Evolutionary conservation across 2,113 vertebrate species (phyloP).

Genomic region (Eudyptes chrysolophus): DNA sequence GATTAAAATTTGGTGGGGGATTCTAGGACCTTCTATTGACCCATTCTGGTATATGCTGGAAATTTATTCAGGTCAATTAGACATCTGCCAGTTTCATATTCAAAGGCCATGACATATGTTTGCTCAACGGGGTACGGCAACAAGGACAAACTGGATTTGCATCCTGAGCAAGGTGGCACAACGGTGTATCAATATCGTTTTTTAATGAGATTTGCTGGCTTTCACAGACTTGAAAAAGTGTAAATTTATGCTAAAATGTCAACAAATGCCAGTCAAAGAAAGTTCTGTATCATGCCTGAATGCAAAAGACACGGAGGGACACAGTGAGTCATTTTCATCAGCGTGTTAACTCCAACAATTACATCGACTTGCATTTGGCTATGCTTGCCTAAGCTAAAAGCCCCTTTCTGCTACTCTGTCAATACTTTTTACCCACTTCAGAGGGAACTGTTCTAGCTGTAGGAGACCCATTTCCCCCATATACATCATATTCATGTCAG

Average conservation of each 20-base stretch:
- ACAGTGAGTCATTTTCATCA: background rate
- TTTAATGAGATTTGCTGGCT: constrained; percentile 52
- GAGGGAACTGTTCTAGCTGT: background rate
- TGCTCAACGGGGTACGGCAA: constrained; percentile 9
- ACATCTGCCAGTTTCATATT: constrained; percentile 24
- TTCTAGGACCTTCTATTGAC: constrained; percentile 37
- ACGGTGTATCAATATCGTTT: constrained; percentile 33
- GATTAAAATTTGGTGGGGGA: background rate
- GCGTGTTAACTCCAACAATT: background rate
- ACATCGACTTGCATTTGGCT: background rate
- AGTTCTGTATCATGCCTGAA: constrained; percentile 26
- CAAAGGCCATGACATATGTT: constrained; percentile 40
- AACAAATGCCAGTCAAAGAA: constrained; percentile 48
- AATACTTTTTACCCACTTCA: background rate
- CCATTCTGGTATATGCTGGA: background rate
- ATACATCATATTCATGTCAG: background rate
- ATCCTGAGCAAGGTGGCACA: constrained; percentile 37
- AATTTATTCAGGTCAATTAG: constrained; percentile 28
- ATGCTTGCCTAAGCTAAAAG: background rate
- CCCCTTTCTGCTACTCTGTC: background rate
- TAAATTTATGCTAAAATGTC: constrained; percentile 59
- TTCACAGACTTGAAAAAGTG: constrained; percentile 26
- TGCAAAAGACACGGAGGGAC: constrained; percentile 20
- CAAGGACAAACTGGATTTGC: background rate
- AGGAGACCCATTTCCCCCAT: background rate